These are phyloP conservation scores for Dermatemys mawii DNA, from an alignment of 2,113 vertebrate species.

Conservation along the genomic window DNA sequence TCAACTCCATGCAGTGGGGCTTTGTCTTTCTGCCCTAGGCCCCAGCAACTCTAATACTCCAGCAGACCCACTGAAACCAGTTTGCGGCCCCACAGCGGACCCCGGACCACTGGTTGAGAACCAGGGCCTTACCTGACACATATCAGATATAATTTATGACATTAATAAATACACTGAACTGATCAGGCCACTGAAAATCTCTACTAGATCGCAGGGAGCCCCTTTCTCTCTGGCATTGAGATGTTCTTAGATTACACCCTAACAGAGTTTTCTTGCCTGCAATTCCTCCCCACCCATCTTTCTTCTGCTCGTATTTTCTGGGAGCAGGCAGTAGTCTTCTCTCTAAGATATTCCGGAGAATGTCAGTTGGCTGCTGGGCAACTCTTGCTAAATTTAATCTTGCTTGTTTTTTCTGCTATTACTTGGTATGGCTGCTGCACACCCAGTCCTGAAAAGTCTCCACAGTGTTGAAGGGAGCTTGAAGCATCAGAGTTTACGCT, in stretches of 20 bases:
- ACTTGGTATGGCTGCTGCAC: neutral
- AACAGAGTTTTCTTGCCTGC: neutral
- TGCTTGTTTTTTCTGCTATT: neutral
- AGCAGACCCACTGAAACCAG: too few relatives aligned
- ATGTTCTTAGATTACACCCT: too few relatives aligned
- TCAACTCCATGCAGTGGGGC: too few relatives aligned
- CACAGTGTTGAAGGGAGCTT: neutral
- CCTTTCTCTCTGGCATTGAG: neutral
- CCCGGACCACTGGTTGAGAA: too few relatives aligned
- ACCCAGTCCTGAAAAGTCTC: neutral
- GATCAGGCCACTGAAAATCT: neutral
- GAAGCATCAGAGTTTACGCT: neutral
- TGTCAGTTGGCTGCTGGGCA: neutral
- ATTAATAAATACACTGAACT: neutral
- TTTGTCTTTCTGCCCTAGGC: too few relatives aligned
- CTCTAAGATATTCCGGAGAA: neutral
- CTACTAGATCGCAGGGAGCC: neutral
- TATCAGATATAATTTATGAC: neutral
- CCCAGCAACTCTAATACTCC: too few relatives aligned
- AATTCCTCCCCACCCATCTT: neutral
- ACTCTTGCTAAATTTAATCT: neutral
- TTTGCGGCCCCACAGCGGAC: too few relatives aligned
- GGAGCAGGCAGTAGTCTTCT: neutral
- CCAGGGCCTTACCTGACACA: too few relatives aligned
- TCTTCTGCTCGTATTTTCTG: neutral